Percentiles rank a stretch among this genome's conserved stretches.
Conservation (phyloP, 1,140 invertebrate genomes). For the Drosophila repleta region DNA sequence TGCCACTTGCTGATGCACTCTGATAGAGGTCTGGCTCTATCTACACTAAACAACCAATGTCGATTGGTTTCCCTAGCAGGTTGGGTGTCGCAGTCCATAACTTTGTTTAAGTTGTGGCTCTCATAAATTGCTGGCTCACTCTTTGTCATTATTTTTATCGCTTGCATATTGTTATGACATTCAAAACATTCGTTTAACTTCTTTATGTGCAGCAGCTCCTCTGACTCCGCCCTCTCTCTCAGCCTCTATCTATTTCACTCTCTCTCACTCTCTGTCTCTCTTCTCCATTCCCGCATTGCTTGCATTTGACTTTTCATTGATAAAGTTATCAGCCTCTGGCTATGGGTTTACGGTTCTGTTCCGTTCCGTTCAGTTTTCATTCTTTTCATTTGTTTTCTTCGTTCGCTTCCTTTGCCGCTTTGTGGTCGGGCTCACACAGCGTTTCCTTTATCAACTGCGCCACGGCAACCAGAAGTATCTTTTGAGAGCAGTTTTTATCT, state of each 20-base stretch:
- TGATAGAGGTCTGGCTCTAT: too few relatives aligned
- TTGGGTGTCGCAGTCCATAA: slow-evolving; percentile 40
- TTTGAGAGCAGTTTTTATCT: slow-evolving; percentile 44
- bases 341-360: slow-evolving; percentile 53
- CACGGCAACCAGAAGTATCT: slow-evolving; percentile 49
- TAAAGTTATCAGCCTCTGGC: slow-evolving; percentile 75
- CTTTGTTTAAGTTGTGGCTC: slow-evolving; percentile 53
- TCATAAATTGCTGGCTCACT: slow-evolving; percentile 56
- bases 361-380: slow-evolving; percentile 37
- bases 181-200: slow-evolving; percentile 53
- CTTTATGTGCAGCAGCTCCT: slow-evolving; percentile 22
- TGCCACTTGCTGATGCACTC: too few relatives aligned
- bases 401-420: slow-evolving; percentile 42
- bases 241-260: too few relatives aligned
- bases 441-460: slow-evolving; percentile 51
- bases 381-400: slow-evolving; percentile 34
- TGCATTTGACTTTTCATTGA: slow-evolving; percentile 70
- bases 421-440: slow-evolving; percentile 54
- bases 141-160: slow-evolving; percentile 61
- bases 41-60: slow-evolving; percentile 16
- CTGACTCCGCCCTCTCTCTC: not conserved
- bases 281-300: not conserved
- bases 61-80: slow-evolving; percentile 56
- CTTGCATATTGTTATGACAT: slow-evolving; percentile 70
- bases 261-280: not conserved